phyloP scores from a whole-genome alignment of 2,888 invertebrate genomes.

The Tetrapedia diversipes region DNA sequence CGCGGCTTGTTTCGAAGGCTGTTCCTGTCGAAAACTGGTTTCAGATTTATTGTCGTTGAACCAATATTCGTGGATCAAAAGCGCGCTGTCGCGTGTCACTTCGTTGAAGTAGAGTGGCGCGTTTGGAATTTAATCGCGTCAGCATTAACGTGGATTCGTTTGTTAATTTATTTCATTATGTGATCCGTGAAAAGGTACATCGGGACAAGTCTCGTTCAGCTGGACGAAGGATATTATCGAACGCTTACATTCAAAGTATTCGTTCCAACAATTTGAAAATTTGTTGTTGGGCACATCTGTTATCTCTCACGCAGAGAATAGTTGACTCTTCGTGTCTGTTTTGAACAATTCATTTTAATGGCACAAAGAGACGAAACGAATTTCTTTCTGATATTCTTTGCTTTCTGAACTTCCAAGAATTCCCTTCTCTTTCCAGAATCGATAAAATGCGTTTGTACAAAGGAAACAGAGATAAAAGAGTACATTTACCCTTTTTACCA shows the following conservation, averaged over 20 bases:
- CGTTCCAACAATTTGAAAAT: not conserved
- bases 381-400: too few species aligned
- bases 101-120: not conserved
- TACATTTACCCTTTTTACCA: too few species aligned
- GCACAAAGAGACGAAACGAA: not conserved
- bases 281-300: too few species aligned
- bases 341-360: not conserved
- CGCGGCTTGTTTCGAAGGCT: too few species aligned
- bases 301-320: too few species aligned
- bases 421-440: too few species aligned
- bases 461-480: not conserved
- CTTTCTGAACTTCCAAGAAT: too few species aligned
- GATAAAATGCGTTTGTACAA: too few species aligned
- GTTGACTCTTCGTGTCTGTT: not conserved
- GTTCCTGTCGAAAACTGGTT: too few species aligned
- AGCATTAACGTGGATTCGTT: not conserved
- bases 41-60: too few species aligned
- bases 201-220: not conserved
- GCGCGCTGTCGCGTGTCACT: not conserved
- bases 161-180: constrained; percentile 6
- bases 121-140: not conserved
- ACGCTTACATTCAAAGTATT: not conserved
- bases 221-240: not conserved
- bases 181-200: not conserved
- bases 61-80: not conserved